A percentile compares a stretch with the other conserved stretches of the same genome.
Conservation (phyloP, 2,888 invertebrate species). For the Lasioglossum morio region DNA sequence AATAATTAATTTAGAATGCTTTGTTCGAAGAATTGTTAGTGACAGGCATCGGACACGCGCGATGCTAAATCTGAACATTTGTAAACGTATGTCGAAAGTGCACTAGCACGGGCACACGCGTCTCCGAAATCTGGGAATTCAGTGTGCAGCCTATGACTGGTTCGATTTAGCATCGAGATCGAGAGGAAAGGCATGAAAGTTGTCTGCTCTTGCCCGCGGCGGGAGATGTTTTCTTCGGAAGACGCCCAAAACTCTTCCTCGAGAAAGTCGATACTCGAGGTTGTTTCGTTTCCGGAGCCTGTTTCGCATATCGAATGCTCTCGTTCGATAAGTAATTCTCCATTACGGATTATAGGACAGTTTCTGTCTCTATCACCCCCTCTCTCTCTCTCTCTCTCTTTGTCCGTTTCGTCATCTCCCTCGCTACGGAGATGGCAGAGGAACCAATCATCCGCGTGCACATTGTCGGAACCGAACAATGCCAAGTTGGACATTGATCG, state of each 20-base stretch:
- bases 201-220: slow-evolving; percentile 16
- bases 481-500: slow-evolving; percentile 42
- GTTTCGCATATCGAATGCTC: slow-evolving; percentile 12
- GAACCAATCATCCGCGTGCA: slow-evolving; percentile 48
- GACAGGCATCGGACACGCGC: neutral
- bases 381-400: neutral
- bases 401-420: neutral
- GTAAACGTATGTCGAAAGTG: neutral
- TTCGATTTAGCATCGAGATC: slow-evolving; percentile 37
- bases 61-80: neutral
- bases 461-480: slow-evolving; percentile 46
- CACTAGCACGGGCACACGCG: neutral
- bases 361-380: neutral
- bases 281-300: neutral
- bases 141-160: slow-evolving; percentile 17
- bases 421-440: neutral
- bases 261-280: neutral
- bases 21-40: neutral
- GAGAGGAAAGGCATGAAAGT: slow-evolving; percentile 19
- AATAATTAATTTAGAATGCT: neutral
- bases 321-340: slow-evolving; percentile 44
- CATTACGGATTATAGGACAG: slow-evolving; percentile 50
- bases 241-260: neutral
- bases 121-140: slow-evolving; percentile 15
- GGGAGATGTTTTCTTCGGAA: neutral